Evolutionary conservation across 2,888 invertebrate genomes (phyloP).

Genomic region (Gastracanthus pulcherrimus): DNA sequence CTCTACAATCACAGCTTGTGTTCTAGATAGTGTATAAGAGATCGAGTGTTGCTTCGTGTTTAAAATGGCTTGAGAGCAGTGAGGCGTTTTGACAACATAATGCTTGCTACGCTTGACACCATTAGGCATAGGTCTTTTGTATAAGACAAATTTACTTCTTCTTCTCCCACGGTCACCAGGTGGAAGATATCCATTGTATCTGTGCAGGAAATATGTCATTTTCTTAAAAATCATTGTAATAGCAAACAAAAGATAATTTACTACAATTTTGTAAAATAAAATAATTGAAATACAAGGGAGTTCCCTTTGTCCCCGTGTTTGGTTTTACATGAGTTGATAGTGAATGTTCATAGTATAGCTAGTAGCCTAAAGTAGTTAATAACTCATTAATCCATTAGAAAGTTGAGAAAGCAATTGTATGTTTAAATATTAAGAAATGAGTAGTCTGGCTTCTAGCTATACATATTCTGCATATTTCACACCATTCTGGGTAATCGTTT

Average conservation of each 20-base stretch:
- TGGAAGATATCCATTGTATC: constrained; percentile 96
- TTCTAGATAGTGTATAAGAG: constrained; percentile 96
- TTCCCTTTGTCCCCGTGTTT: not conserved
- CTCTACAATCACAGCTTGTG: constrained; percentile 98
- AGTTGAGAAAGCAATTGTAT: not conserved
- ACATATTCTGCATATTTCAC: constrained; percentile 48
- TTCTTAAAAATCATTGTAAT: not conserved
- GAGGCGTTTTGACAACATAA: constrained; percentile 97
- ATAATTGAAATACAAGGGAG: too few relatives aligned
- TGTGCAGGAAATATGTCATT: constrained; percentile 74
- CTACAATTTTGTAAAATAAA: too few relatives aligned
- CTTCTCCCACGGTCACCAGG: constrained; percentile 95
- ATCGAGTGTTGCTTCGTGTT: constrained; percentile 97
- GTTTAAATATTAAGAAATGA: constrained; percentile 24
- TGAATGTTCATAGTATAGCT: constrained; percentile 13
- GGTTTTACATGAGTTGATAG: not conserved
- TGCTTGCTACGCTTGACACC: constrained; percentile 97
- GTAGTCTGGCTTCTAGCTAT: constrained; percentile 42
- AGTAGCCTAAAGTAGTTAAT: not conserved
- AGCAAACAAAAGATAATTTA: not conserved
- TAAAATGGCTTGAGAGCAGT: constrained; percentile 95
- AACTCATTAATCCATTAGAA: not conserved
- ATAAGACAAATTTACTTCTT: constrained; percentile 95
- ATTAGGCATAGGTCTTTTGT: constrained; percentile 90
- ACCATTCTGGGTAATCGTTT: constrained; percentile 53